phyloP scores from a whole-genome alignment of 1,140 invertebrate species.

The Dinothrombium tinctorium region DNA sequence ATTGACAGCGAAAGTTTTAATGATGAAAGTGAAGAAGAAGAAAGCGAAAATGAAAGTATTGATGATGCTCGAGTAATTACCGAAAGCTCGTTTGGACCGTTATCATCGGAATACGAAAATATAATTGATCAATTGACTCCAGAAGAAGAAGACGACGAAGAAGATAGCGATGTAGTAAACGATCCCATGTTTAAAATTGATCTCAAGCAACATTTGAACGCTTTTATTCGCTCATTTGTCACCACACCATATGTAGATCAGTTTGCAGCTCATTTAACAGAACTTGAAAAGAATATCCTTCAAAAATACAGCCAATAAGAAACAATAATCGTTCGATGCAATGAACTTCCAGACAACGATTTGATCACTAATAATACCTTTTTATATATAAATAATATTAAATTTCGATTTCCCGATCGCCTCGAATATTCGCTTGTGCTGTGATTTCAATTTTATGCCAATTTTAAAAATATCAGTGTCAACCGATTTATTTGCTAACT shows the following conservation, averaged over 20 bases:
- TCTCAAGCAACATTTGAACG: slow-evolving; percentile 31
- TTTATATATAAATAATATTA: too few relatives aligned
- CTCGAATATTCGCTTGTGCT: too few relatives aligned
- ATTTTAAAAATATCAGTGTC: too few relatives aligned
- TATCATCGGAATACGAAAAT: not conserved
- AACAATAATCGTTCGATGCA: too few relatives aligned
- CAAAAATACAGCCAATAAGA: too few relatives aligned
- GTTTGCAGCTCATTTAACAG: slow-evolving; percentile 8
- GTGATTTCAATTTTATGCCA: too few relatives aligned
- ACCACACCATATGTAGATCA: not conserved
- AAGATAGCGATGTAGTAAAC: slow-evolving; percentile 28
- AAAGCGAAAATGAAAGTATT: slow-evolving; percentile 14
- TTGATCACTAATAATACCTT: slow-evolving; percentile 5
- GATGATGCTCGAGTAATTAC: not conserved
- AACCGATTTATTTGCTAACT: too few relatives aligned
- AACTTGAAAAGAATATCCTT: slow-evolving; percentile 3
- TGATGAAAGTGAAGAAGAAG: slow-evolving; percentile 18
- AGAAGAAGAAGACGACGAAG: slow-evolving; percentile 18
- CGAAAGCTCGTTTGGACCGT: not conserved
- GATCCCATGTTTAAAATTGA: slow-evolving; percentile 36
- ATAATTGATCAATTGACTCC: slow-evolving; percentile 6
- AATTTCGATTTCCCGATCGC: too few relatives aligned
- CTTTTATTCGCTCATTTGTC: slow-evolving; percentile 32
- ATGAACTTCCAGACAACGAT: too few relatives aligned
- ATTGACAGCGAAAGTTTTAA: slow-evolving; percentile 20